Evolutionary conservation across 1,140 invertebrate species (phyloP).

Genomic region (Hyphantria cunea): DNA sequence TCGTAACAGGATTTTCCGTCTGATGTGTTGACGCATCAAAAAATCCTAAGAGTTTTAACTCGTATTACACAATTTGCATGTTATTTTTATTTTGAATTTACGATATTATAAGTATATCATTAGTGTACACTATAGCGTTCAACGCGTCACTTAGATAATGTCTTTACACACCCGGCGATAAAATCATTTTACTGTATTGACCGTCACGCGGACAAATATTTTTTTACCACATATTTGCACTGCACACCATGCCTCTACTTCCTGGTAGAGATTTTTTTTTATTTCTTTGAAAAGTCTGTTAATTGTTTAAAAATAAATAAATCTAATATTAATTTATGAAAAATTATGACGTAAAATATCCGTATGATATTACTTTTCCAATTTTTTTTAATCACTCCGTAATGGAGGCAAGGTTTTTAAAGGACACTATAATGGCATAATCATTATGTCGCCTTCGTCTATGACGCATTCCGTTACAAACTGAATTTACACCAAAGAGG

Average conservation of each 20-base stretch:
- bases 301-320: too few relatives aligned
- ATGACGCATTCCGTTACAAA: not conserved
- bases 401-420: too few relatives aligned
- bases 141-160: conserved; percentile 24
- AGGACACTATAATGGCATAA: too few relatives aligned
- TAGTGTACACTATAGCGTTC: conserved; percentile 2
- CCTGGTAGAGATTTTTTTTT: too few relatives aligned
- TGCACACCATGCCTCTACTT: too few relatives aligned
- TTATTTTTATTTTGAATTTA: conserved; percentile 1
- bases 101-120: conserved; percentile 4
- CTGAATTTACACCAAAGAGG: too few relatives aligned
- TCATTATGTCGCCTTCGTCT: too few relatives aligned
- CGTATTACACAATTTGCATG: not conserved
- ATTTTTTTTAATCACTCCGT: too few relatives aligned
- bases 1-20: not conserved
- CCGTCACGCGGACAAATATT: not conserved
- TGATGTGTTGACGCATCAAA: not conserved
- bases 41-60: not conserved
- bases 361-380: too few relatives aligned
- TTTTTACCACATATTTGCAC: not conserved
- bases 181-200: conserved; percentile 15
- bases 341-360: too few relatives aligned
- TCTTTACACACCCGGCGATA: conserved; percentile 18
- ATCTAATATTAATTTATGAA: too few relatives aligned
- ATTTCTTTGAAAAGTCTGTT: too few relatives aligned